A percentile compares a stretch with the other conserved stretches of the same genome.
Evolutionary conservation across 2,888 invertebrate species (phyloP).

Genomic region (Metopia argyrocephala): DNA sequence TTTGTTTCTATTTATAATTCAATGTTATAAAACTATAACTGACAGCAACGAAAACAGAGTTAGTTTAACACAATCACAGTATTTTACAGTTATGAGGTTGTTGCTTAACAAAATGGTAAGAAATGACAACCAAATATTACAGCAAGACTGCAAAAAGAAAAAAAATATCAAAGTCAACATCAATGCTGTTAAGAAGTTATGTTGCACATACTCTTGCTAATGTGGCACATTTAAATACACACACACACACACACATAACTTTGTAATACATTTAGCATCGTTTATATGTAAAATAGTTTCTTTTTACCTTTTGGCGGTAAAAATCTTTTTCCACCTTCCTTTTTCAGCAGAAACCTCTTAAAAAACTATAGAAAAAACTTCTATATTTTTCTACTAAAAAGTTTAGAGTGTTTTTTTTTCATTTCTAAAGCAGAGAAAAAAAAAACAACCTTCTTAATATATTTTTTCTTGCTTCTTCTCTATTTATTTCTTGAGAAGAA

Average conservation of each 20-base stretch:
- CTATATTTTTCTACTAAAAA: constrained; percentile 3
- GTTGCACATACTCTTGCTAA: too few relatives aligned
- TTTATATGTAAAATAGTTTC: constrained; percentile 57
- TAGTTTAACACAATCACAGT: constrained; percentile 12
- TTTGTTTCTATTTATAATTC: not conserved
- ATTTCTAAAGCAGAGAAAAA: not conserved
- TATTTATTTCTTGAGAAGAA: constrained; percentile 46
- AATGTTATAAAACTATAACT: not conserved
- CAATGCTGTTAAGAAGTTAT: too few relatives aligned
- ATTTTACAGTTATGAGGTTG: constrained; percentile 16
- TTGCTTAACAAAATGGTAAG: constrained; percentile 2
- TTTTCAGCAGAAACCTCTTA: not conserved
- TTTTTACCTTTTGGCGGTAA: constrained; percentile 57
- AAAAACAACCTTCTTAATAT: not conserved
- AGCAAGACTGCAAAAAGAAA: not conserved
- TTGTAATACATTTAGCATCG: not conserved
- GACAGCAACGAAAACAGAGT: too few relatives aligned
- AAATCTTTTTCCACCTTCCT: constrained; percentile 22
- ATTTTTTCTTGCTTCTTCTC: not conserved
- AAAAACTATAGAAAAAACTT: too few relatives aligned
- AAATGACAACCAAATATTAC: not conserved
- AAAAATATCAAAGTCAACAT: not conserved
- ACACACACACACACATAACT: not conserved
- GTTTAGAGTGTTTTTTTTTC: not conserved
- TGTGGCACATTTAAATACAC: not conserved